Conservation (phyloP, 2,797 vertebrate genomes). For the Gadopsis marmoratus region DNA sequence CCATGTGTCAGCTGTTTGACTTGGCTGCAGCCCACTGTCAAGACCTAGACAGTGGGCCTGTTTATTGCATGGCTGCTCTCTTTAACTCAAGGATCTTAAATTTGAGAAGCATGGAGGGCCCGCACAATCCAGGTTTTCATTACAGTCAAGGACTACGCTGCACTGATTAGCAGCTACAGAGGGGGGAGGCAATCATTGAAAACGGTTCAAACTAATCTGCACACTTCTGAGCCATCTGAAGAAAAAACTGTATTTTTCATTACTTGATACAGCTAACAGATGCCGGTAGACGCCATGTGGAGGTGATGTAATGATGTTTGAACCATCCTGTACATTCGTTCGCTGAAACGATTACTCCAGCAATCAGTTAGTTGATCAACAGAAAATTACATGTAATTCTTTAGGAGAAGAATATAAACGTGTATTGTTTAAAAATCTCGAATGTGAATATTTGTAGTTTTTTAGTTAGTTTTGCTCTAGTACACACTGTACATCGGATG, state of each 20-base stretch:
- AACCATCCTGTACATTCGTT: no score
- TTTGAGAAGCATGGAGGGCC: background rate
- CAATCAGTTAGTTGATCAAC: no score
- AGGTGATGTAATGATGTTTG: background rate
- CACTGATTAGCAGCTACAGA: slow-evolving; percentile 37
- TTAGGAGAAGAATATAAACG: background rate
- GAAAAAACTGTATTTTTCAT: background rate
- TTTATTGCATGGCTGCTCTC: slow-evolving; percentile 17
- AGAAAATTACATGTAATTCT: background rate
- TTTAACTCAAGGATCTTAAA: slow-evolving; percentile 15
- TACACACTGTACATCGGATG: background rate
- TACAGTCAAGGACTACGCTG: slow-evolving; percentile 34
- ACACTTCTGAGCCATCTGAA: background rate
- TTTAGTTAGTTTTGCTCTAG: background rate
- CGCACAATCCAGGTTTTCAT: slow-evolving; percentile 27
- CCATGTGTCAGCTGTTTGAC: slow-evolving; percentile 38
- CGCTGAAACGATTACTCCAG: no score
- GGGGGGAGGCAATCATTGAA: slow-evolving; percentile 31
- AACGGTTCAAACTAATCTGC: background rate
- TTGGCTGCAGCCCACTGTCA: slow-evolving; percentile 26
- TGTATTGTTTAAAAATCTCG: background rate
- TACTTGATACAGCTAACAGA: background rate
- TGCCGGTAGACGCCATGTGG: background rate
- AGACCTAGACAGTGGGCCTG: slow-evolving; percentile 6
- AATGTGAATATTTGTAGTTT: background rate